phyloP scores from a whole-genome alignment of 2,888 invertebrate species.

The Leptinotarsa tumamoca region DNA sequence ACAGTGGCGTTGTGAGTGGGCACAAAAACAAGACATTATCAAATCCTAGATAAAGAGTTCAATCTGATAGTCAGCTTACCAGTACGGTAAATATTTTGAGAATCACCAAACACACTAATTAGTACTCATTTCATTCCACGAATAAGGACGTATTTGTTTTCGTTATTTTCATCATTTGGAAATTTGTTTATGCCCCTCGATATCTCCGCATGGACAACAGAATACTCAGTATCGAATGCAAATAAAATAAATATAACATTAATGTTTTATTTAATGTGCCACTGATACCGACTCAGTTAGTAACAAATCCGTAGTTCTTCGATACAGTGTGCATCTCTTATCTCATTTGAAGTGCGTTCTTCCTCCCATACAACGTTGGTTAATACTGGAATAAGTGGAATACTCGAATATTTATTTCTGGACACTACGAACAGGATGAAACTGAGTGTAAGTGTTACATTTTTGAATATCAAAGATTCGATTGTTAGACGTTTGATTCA shows the following conservation, averaged over 20 bases:
- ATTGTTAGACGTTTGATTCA: no score
- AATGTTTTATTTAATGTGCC: slow-evolving; percentile 10
- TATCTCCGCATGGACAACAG: slow-evolving; percentile 1
- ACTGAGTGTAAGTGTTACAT: slow-evolving; percentile 17
- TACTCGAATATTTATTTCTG: not conserved
- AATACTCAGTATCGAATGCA: slow-evolving; percentile 28
- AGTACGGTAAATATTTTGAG: not conserved
- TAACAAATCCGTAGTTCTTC: slow-evolving; percentile 14
- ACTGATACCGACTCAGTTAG: slow-evolving; percentile 14
- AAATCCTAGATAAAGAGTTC: no score
- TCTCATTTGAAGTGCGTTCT: slow-evolving; percentile 26
- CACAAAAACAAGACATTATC: no score
- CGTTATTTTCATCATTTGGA: not conserved
- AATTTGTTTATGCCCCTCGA: not conserved
- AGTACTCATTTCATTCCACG: not conserved
- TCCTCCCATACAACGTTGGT: slow-evolving; percentile 27
- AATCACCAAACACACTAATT: not conserved
- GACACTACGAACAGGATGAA: slow-evolving; percentile 14
- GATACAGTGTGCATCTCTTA: slow-evolving; percentile 7
- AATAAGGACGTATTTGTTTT: not conserved
- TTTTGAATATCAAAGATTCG: no score
- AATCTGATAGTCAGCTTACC: no score
- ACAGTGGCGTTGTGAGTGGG: no score
- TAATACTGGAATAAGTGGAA: not conserved
- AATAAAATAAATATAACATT: slow-evolving; percentile 23